phyloP scores from a whole-genome alignment of 1,140 invertebrate genomes.

The Harpegnathos saltator region DNA sequence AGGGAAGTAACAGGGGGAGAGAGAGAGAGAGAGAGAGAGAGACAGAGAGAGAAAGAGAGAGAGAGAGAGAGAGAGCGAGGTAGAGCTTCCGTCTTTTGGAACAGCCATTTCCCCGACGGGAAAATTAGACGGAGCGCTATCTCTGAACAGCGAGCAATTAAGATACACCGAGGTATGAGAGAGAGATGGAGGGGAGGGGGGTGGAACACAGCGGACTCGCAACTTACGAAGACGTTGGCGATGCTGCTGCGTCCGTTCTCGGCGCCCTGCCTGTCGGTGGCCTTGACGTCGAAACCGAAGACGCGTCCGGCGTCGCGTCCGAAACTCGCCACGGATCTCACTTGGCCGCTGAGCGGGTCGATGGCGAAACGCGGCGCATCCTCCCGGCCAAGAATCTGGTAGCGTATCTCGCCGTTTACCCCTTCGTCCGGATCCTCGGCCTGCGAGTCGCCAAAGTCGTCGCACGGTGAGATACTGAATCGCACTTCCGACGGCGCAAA shows the following conservation, averaged over 20 bases:
- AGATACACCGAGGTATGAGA: conserved; percentile 17
- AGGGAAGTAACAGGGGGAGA: not conserved
- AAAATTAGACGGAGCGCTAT: conserved; percentile 37
- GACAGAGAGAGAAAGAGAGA: not conserved
- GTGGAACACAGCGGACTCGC: not conserved
- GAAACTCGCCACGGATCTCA: conserved; percentile 90
- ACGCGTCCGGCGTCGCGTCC: conserved; percentile 90
- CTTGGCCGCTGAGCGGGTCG: conserved; percentile 90
- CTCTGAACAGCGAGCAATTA: conserved; percentile 55
- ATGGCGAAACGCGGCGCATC: conserved; percentile 92
- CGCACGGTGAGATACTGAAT: conserved; percentile 4
- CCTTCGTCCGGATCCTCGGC: conserved; percentile 92
- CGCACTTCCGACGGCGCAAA: too few relatives aligned
- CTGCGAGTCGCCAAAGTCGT: conserved; percentile 78
- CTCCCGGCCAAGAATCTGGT: conserved; percentile 89
- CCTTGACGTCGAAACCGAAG: conserved; percentile 95
- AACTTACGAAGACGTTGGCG: conserved; percentile 93
- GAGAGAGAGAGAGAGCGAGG: too few relatives aligned
- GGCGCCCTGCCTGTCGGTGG: conserved; percentile 91
- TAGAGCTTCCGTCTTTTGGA: conserved; percentile 10
- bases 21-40: not conserved
- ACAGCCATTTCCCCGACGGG: conserved; percentile 20
- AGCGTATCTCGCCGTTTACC: conserved; percentile 92
- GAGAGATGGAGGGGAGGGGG: too few relatives aligned
- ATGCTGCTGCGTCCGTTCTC: conserved; percentile 93